These are phyloP conservation scores for Blastobasis adustella DNA, from an alignment of 2,888 invertebrate species.

Conservation along the genomic window DNA sequence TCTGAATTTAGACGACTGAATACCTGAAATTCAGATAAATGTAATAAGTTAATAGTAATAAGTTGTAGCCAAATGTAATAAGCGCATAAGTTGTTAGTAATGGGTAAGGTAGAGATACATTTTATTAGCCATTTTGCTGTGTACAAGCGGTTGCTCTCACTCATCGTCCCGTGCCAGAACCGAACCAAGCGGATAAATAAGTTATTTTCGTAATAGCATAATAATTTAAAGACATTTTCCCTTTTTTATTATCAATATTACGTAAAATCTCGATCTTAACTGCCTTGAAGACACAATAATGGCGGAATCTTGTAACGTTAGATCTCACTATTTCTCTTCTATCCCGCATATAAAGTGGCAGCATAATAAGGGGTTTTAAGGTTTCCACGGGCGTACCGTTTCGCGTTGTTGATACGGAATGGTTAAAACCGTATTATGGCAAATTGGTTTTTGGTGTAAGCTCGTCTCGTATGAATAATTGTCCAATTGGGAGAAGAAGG, in stretches of 20 bases:
- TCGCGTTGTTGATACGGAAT: neutral
- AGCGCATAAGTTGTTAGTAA: too few species aligned
- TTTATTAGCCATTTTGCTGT: neutral
- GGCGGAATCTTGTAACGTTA: slow-evolving; percentile 1
- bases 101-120: neutral
- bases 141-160: neutral
- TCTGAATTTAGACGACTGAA: too few species aligned
- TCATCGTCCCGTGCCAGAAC: too few species aligned
- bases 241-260: too few species aligned
- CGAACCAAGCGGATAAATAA: too few species aligned
- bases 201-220: too few species aligned
- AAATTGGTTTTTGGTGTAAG: slow-evolving; percentile 1
- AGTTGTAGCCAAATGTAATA: too few species aligned
- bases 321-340: neutral
- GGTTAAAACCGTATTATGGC: neutral
- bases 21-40: too few species aligned
- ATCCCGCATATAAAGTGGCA: neutral
- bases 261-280: too few species aligned
- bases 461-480: neutral
- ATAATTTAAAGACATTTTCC: too few species aligned
- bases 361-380: slow-evolving; percentile 1
- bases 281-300: slow-evolving; percentile 1
- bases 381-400: neutral
- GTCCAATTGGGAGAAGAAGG: too few species aligned
- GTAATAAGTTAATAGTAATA: too few species aligned